A percentile compares a stretch with the other conserved stretches of the same genome.
Evolutionary conservation across 2,888 invertebrate species (phyloP).

Genomic region (Drosophila nigricruria): DNA sequence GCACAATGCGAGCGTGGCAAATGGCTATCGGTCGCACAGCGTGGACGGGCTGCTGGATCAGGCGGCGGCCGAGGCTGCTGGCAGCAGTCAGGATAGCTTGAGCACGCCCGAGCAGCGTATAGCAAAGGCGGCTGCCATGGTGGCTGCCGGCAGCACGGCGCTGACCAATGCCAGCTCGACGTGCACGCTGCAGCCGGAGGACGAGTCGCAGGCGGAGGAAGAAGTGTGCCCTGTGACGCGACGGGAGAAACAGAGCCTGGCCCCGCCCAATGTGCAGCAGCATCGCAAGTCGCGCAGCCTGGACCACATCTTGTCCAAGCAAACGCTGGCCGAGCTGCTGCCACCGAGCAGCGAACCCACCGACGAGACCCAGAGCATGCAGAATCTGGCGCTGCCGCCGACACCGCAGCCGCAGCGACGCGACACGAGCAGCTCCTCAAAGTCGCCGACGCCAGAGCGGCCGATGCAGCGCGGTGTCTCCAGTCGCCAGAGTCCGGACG

Average conservation of each 20-base stretch:
- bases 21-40: constrained; percentile 87
- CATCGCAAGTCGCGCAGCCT: constrained; percentile 88
- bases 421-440: constrained; percentile 73
- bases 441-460: constrained; percentile 82
- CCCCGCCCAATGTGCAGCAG: constrained; percentile 74
- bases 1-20: constrained; percentile 63
- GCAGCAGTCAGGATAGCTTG: constrained; percentile 45
- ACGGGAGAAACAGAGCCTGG: constrained; percentile 77
- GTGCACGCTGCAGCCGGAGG: constrained; percentile 77
- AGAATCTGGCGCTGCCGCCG: constrained; percentile 82
- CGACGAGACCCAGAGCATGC: constrained; percentile 85
- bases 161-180: constrained; percentile 82
- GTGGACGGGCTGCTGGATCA: constrained; percentile 88
- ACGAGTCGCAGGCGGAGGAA: constrained; percentile 30
- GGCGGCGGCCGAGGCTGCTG: constrained; percentile 49
- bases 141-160: constrained; percentile 81
- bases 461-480: constrained; percentile 36
- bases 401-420: constrained; percentile 71
- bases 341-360: constrained; percentile 67
- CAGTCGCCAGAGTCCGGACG: constrained; percentile 84
- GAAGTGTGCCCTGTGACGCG: constrained; percentile 60
- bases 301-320: constrained; percentile 87
- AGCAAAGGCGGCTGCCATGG: constrained; percentile 80
- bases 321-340: constrained; percentile 82
- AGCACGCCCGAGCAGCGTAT: constrained; percentile 77